phyloP scores from a whole-genome alignment of 2,797 vertebrate genomes.

The Neosilurus hyrtlii region DNA sequence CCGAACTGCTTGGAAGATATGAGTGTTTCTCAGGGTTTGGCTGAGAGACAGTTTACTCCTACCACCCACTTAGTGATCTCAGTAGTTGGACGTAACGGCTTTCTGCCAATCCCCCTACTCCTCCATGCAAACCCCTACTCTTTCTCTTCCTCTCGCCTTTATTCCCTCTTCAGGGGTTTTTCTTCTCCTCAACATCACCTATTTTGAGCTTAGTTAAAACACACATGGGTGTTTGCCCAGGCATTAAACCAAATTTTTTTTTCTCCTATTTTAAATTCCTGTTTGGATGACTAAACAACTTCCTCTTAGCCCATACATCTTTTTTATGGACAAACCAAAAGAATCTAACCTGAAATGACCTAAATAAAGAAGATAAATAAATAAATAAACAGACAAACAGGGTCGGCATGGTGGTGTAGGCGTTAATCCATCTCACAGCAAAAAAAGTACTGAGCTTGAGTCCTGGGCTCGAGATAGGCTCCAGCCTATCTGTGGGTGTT shows the following conservation, averaged over 20 bases:
- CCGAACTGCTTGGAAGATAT: slow-evolving; percentile 51
- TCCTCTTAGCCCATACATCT: slow-evolving; percentile 66
- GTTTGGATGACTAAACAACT: slow-evolving; percentile 60
- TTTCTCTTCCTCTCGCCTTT: background rate
- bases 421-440: no score
- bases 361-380: slow-evolving; percentile 52
- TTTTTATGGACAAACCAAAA: slow-evolving; percentile 62
- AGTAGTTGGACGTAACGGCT: slow-evolving; percentile 51
- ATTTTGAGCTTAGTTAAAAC: slow-evolving; percentile 62
- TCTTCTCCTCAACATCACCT: slow-evolving; percentile 38
- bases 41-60: slow-evolving; percentile 42
- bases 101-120: slow-evolving; percentile 46
- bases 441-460: no score
- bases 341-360: slow-evolving; percentile 61
- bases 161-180: background rate
- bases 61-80: slow-evolving; percentile 59
- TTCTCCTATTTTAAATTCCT: slow-evolving; percentile 63
- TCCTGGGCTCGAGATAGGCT: no score
- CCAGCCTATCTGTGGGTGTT: no score
- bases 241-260: slow-evolving; percentile 67
- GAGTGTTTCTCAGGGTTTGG: slow-evolving; percentile 54
- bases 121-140: slow-evolving; percentile 28
- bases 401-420: no score
- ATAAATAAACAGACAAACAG: slow-evolving; percentile 2
- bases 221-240: slow-evolving; percentile 66